Conservation (phyloP, 2,797 vertebrate species). For the Diplodus puntazzo region DNA sequence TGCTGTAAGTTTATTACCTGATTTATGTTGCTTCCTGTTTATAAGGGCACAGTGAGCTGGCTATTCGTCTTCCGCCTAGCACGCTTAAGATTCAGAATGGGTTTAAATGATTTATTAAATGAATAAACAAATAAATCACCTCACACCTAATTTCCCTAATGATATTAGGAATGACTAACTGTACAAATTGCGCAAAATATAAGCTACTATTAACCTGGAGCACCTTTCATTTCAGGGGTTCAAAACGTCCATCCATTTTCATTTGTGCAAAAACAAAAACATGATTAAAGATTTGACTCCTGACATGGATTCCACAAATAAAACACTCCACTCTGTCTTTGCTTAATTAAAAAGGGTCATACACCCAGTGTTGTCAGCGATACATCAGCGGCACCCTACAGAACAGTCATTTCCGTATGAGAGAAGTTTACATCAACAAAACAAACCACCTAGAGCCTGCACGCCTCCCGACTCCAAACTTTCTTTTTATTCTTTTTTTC, state of each 20-base stretch:
- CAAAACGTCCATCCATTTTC: slow-evolving; percentile 85
- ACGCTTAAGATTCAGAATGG: slow-evolving; percentile 84
- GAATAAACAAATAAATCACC: slow-evolving; percentile 89
- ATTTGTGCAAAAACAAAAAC: slow-evolving; percentile 86
- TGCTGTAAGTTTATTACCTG: slow-evolving; percentile 87
- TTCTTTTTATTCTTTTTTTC: slow-evolving; percentile 50
- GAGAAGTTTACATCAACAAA: slow-evolving; percentile 66
- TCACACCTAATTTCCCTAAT: slow-evolving; percentile 88
- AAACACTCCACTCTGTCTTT: slow-evolving; percentile 72
- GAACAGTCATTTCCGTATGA: slow-evolving; percentile 53
- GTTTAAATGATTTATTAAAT: slow-evolving; percentile 89
- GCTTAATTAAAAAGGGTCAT: slow-evolving; percentile 76
- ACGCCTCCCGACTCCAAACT: slow-evolving; percentile 54
- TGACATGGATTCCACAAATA: slow-evolving; percentile 85
- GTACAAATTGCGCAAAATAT: slow-evolving; percentile 86
- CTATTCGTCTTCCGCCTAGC: slow-evolving; percentile 82
- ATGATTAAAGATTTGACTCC: slow-evolving; percentile 85
- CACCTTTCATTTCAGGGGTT: slow-evolving; percentile 84
- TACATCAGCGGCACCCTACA: slow-evolving; percentile 66
- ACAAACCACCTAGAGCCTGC: slow-evolving; percentile 45
- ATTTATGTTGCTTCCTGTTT: slow-evolving; percentile 87
- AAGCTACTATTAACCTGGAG: slow-evolving; percentile 86
- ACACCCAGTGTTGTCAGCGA: slow-evolving; percentile 57
- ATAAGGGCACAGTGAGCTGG: slow-evolving; percentile 81
- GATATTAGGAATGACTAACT: slow-evolving; percentile 89